Evolutionary conservation across 2,113 vertebrate species (phyloP), one percentile per base, ranked within the genome.

Genomic region (Neodon shergylaensis): DNA sequence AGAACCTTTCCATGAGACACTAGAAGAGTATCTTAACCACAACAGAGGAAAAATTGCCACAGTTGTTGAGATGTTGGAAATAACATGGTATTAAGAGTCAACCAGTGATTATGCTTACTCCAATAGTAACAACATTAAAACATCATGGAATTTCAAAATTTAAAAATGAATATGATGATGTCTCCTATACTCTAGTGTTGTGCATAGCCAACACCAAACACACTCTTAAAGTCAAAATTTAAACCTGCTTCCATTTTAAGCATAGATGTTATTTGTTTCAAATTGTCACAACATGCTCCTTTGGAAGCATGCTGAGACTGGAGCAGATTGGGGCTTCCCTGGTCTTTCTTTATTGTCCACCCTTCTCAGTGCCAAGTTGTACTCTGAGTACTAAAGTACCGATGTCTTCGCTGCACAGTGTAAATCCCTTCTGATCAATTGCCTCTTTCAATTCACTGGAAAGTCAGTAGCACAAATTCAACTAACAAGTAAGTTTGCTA

Each of bases 401-500:
- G 72, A 54, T 0, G 0, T 78, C 74, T 91, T 88, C 95, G 96
- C 54, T 91, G 78, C 28, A 92, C 63, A 95, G 6, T 42, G 5
- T 39, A 81, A 81, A 52, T 61, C n/a, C 36, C 81, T 94, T 49
- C 33, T 5, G 47, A 92, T n/a, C 12, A 65, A 81, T 42, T 17
- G 66, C 10, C 4, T 22, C 47, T 78, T 81, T 19, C 33, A 81
- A 58, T 16, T 28, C 19, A 81, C 42, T 10, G 42, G 31, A 63
- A 89, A 77, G 95, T 97, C 82, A 95, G 93, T 65, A 96, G 90
- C 78, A 95, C 91, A 96, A 93, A 96, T 83, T 95, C 85, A 96
- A 95, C 54, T 97, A 97, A 93, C 68, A 4, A 44, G 24, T 42
- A 82, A 63, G 22, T 95, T 77, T 65, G 47, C 28, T 61, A 39